These are phyloP conservation scores for Phylloscopus trochilus DNA, from an alignment of 2,113 vertebrate species.

Conservation along the genomic window DNA sequence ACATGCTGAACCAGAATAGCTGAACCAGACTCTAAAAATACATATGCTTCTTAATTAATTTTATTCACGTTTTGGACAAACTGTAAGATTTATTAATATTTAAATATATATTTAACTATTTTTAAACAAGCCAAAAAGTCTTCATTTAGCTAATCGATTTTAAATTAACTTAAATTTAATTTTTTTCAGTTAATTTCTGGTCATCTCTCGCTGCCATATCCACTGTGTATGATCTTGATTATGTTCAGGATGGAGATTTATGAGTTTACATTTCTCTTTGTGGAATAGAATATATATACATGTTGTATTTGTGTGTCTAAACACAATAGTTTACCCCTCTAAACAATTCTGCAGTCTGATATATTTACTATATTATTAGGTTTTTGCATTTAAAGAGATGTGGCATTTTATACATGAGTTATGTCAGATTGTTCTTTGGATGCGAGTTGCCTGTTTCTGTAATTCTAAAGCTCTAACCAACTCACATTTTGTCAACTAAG, in stretches of 20 bases:
- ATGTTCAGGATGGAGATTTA: not conserved
- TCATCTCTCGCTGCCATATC: accelerated
- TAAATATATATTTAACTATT: not conserved
- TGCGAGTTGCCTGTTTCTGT: not conserved
- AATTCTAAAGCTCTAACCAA: not conserved
- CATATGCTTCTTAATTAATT: accelerated
- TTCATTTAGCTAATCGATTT: not conserved
- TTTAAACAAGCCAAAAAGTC: not conserved
- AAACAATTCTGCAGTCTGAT: not conserved
- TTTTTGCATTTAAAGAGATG: not conserved
- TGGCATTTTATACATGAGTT: not conserved
- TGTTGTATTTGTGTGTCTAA: not conserved
- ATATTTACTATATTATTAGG: not conserved
- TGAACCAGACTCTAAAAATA: not conserved
- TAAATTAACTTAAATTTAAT: not conserved
- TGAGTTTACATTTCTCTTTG: not conserved
- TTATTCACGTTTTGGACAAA: not conserved
- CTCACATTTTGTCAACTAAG: not conserved
- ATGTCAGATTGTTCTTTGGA: accelerated
- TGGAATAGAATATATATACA: not conserved
- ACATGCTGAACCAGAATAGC: not conserved
- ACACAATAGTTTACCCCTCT: not conserved
- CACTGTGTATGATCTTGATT: not conserved
- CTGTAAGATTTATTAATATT: not conserved
- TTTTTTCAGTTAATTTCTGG: not conserved